Conservation (phyloP, 1,140 invertebrate genomes). For the Pseudobourletiella spinata region DNA sequence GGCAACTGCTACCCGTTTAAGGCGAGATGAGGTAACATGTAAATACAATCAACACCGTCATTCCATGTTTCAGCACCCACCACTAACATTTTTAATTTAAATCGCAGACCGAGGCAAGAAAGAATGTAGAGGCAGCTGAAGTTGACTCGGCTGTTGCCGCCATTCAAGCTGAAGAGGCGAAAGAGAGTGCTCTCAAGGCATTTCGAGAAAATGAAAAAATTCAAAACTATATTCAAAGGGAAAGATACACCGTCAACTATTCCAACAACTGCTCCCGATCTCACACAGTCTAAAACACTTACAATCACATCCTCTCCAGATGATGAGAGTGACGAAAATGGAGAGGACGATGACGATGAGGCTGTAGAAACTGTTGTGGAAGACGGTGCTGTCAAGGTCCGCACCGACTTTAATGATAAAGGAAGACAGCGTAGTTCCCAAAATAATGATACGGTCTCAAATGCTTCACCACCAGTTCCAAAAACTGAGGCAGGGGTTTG, state of each 20-base stretch:
- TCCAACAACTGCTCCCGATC: background rate
- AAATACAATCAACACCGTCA: no score
- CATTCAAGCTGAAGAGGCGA: background rate
- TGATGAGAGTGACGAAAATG: background rate
- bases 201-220: background rate
- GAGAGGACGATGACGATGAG: background rate
- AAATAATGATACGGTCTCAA: background rate
- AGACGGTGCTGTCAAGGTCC: background rate
- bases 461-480: background rate
- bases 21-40: no score
- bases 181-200: background rate
- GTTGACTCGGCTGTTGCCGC: background rate
- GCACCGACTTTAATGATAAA: background rate
- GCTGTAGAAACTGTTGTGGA: background rate
- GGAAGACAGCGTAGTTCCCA: background rate
- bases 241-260: background rate
- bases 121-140: background rate
- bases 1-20: no score
- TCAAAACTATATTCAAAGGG: background rate
- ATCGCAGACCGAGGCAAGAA: background rate
- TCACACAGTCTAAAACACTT: background rate
- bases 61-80: no score
- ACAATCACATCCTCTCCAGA: no score
- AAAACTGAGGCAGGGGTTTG: background rate
- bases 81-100: no score